Evolutionary conservation across 2,113 vertebrate species (phyloP), one percentile per base, ranked within the genome.

Genomic region (Myrmecophaga tridactyla): DNA sequence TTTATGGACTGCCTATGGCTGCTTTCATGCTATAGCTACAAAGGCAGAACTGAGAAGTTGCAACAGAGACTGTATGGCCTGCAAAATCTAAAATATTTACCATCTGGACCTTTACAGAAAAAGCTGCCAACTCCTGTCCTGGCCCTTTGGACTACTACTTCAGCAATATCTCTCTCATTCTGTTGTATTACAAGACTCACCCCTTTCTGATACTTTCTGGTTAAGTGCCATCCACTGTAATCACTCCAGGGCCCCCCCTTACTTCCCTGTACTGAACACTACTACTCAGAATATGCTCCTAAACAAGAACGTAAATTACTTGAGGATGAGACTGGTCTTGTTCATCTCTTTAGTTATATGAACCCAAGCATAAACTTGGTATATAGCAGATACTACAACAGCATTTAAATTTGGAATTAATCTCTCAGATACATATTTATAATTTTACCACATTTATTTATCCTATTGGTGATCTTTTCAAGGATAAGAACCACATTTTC

Each of bases 301-400:
- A 27, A 93, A 91, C 14, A 51, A 34, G 75, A 82, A 5, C 18
- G 18, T 60, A 41, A 90, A 87, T 31, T 70, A 23, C 29, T 3
- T 21, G 39, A 93, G 25, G 51, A 51, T 63, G 34, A 83, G 39
- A 58, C 0, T 10, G 31, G 21, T 88, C 60, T 95, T 80, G 12
- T 60, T 81, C 23, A 86, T 85, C 81, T 95, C 46, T 95, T 70
- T 80, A 80, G 65, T 70, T 87, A 34, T 95, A 31, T 6, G 46
- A 92, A 92, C 80, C 53, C 23, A 62, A 90, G 43, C 23, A 56
- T 4, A 86, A 6, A 84, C 18, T 86, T 92, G 75, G 76, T 36
- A 94, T 6, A 67, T 0, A 90, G 56, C 41, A 89, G 56, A 94
- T 13, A 58, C 36, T 62, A 48, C 65, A 92, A 34, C 23, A 93